Conservation (phyloP, 1,140 invertebrate genomes). For the Andricus grossulariae region DNA sequence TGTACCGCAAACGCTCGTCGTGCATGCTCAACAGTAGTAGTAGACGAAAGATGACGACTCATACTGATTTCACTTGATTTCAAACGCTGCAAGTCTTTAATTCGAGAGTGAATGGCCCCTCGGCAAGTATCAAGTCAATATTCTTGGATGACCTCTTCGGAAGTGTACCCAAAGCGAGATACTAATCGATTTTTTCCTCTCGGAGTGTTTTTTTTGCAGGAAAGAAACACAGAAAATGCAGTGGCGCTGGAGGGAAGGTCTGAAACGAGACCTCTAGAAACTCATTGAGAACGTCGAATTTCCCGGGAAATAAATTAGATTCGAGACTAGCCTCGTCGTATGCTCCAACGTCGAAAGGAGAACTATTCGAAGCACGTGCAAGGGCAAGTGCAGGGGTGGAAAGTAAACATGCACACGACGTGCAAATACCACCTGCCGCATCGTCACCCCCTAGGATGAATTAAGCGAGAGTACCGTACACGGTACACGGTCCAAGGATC, state of each 20-base stretch:
- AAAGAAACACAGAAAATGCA: neutral
- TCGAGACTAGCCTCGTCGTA: constrained; percentile 32
- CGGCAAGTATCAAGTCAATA: too few species aligned
- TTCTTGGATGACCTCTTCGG: too few species aligned
- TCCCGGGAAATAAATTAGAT: constrained; percentile 25
- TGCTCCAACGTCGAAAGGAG: constrained; percentile 37
- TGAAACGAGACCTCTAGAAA: constrained; percentile 6
- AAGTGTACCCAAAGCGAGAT: too few species aligned
- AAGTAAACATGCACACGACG: constrained; percentile 34
- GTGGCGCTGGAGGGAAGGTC: neutral
- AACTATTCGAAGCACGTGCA: constrained; percentile 41
- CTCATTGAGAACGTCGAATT: constrained; percentile 26
- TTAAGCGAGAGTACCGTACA: constrained; percentile 26
- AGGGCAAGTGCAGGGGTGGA: constrained; percentile 26
- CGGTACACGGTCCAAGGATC: constrained; percentile 22
- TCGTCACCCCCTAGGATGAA: constrained; percentile 28
- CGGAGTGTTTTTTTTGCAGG: neutral
- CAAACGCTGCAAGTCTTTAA: too few species aligned
- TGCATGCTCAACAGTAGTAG: too few species aligned
- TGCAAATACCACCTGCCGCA: constrained; percentile 29
- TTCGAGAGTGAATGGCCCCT: too few species aligned
- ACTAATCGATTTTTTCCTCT: neutral
- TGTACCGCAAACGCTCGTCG: too few species aligned
- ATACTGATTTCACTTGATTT: too few species aligned
- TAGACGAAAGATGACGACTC: too few species aligned